A percentile compares a stretch with the other conserved stretches of the same genome.
These are phyloP conservation scores for Notodonta dromedarius DNA, from an alignment of 2,888 invertebrate genomes.

Conservation along the genomic window DNA sequence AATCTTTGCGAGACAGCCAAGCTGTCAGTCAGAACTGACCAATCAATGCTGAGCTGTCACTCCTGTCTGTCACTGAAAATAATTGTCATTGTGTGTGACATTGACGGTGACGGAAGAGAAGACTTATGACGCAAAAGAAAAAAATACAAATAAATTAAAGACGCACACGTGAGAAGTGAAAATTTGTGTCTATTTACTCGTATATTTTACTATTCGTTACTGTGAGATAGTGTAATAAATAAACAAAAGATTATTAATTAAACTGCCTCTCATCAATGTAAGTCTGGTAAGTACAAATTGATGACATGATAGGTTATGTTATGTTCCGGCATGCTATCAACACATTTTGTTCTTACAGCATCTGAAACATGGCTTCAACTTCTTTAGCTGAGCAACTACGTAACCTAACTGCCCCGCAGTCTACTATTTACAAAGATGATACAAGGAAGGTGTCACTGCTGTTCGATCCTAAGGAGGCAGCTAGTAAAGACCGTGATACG, in stretches of 20 bases:
- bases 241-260: too few relatives aligned
- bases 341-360: conserved; percentile 13
- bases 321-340: conserved; percentile 1
- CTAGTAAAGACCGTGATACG: conserved; percentile 91
- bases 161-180: conserved; percentile 17
- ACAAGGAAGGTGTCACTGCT: conserved; percentile 92
- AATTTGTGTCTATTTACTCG: too few relatives aligned
- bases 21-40: too few relatives aligned
- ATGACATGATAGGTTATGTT: conserved; percentile 8
- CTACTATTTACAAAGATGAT: conserved; percentile 86
- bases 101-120: too few relatives aligned
- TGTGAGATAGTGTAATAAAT: too few relatives aligned
- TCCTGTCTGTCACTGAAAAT: too few relatives aligned
- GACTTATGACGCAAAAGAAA: too few relatives aligned
- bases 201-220: too few relatives aligned
- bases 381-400: conserved; percentile 92
- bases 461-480: conserved; percentile 96
- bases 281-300: conserved; percentile 2
- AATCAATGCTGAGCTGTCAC: too few relatives aligned
- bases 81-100: too few relatives aligned
- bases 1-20: too few relatives aligned
- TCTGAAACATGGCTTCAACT: conserved; percentile 79
- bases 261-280: neutral
- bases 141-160: conserved; percentile 16
- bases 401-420: conserved; percentile 90